Evolutionary conservation across 2,113 vertebrate species (phyloP).

Genomic region (Lepisosteus osseus): DNA sequence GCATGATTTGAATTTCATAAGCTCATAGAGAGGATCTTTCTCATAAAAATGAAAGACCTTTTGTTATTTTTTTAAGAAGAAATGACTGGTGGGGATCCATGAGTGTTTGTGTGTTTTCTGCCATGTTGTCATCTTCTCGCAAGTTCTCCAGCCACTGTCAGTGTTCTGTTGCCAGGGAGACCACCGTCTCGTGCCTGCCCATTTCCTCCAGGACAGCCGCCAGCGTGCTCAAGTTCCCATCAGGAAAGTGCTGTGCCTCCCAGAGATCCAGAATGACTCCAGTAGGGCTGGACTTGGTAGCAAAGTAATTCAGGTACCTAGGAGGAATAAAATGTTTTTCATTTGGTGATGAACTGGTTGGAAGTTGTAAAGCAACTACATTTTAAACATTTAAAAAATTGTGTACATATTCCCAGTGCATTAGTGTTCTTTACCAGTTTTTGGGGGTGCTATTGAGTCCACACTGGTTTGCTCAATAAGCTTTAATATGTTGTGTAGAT

Average conservation of each 20-base stretch:
- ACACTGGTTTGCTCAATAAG: too few relatives aligned
- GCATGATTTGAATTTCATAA: conserved; percentile 46
- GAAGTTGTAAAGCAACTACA: too few relatives aligned
- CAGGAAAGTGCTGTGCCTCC: conserved; percentile 94
- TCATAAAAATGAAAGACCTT: background rate
- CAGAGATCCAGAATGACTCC: conserved; percentile 93
- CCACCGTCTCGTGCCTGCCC: conserved; percentile 82
- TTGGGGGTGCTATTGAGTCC: too few relatives aligned
- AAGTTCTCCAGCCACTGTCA: conserved; percentile 50
- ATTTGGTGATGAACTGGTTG: too few relatives aligned
- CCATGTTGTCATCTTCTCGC: conserved; percentile 38
- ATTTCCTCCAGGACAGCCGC: conserved; percentile 91
- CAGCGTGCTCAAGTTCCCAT: conserved; percentile 86
- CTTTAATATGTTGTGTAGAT: too few relatives aligned
- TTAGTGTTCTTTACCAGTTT: too few relatives aligned
- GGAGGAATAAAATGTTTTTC: background rate
- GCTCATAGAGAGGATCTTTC: conserved; percentile 48
- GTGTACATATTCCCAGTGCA: too few relatives aligned
- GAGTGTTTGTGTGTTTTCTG: conserved; percentile 26
- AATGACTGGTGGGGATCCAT: conserved; percentile 46
- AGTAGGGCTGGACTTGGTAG: conserved; percentile 89
- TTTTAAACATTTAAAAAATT: too few relatives aligned
- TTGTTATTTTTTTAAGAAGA: conserved; percentile 44
- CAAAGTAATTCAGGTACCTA: conserved; percentile 96
- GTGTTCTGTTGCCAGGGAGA: conserved; percentile 80